Conservation (phyloP, 2,113 vertebrate species). For the Pachyramphus minor region DNA sequence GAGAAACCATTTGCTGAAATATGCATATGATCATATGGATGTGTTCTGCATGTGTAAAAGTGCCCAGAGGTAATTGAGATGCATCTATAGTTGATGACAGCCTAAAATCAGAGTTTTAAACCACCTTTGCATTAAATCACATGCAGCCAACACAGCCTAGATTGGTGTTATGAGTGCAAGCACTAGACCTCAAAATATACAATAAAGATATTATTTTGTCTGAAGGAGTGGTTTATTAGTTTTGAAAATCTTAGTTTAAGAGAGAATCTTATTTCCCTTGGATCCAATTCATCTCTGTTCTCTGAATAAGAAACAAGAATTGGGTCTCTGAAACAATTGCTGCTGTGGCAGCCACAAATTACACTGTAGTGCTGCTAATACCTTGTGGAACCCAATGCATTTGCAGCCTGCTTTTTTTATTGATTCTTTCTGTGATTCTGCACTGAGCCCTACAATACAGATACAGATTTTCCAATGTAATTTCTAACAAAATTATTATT, state of each 20-base stretch:
- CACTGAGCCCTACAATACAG: neutral
- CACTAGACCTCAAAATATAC: neutral
- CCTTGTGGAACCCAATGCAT: neutral
- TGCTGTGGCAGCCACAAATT: slow-evolving; percentile 15
- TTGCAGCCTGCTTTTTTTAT: neutral
- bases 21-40: neutral
- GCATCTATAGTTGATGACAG: neutral
- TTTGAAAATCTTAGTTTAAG: neutral
- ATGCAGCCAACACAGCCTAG: neutral
- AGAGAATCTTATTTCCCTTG: slow-evolving; percentile 31
- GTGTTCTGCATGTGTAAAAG: neutral
- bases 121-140: neutral
- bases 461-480: neutral
- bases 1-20: neutral
- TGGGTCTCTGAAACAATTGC: neutral
- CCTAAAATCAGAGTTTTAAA: neutral
- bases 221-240: neutral
- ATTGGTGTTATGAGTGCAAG: neutral
- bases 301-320: neutral
- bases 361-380: neutral
- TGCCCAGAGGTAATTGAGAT: neutral
- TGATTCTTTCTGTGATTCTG: neutral
- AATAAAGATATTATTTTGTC: neutral
- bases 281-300: neutral
- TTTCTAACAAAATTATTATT: neutral